A percentile compares a stretch with the other conserved stretches of the same genome.
phyloP scores from a whole-genome alignment of 2,113 vertebrate genomes.

The Acrocephalus arundinaceus region DNA sequence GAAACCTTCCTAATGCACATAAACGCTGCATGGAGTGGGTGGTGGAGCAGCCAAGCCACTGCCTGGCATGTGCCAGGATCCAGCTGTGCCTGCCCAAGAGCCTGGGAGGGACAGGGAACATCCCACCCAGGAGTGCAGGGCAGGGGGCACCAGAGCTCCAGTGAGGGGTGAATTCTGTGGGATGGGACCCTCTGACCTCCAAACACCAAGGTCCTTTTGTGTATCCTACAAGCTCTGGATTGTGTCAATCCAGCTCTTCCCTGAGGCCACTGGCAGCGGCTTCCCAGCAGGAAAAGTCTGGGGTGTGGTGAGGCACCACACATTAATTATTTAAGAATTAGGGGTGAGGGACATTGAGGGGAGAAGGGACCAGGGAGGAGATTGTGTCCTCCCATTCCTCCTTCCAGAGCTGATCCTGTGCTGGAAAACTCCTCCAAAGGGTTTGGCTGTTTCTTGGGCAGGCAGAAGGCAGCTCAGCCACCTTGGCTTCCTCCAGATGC shows the following conservation, averaged over 20 bases:
- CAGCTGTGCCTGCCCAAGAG: background rate
- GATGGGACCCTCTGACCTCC: background rate
- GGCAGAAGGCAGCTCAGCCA: background rate
- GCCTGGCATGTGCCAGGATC: rapidly evolving
- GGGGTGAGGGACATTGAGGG: rapidly evolving
- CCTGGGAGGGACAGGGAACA: background rate
- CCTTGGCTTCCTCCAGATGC: background rate
- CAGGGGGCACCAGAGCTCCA: background rate
- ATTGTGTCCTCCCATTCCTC: background rate
- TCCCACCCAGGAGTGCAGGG: background rate
- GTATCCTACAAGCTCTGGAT: background rate
- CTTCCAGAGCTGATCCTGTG: background rate
- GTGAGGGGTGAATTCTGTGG: background rate
- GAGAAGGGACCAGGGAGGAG: background rate
- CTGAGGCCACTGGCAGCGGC: background rate
- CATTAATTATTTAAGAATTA: background rate
- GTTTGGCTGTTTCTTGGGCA: background rate
- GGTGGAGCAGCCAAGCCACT: background rate
- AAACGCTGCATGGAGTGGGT: background rate
- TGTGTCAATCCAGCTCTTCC: rapidly evolving
- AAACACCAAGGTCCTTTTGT: background rate
- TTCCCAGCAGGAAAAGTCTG: background rate
- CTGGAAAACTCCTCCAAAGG: background rate
- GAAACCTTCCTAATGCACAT: background rate
- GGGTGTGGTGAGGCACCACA: rapidly evolving